Evolutionary conservation across 1,140 invertebrate genomes (phyloP), one percentile per base, ranked within the genome.

Genomic region (Trichomalopsis sarcophagae): DNA sequence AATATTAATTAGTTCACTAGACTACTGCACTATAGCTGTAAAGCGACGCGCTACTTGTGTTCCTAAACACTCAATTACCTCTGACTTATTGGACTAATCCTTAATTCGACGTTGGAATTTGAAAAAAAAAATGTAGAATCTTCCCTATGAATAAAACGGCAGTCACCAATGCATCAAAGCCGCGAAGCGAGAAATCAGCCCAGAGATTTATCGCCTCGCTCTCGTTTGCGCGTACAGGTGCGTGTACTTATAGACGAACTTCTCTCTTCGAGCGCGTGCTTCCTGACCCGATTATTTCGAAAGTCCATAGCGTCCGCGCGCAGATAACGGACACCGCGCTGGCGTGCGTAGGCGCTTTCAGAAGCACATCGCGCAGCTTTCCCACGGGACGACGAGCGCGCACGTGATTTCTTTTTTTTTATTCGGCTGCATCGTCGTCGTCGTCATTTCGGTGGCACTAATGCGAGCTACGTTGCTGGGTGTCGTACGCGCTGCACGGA

Each of bases 271-370:
- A 74, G 50, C 50, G 69, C 66, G 17, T 83, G 73, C 50, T 76
- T 44, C 50, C 55, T 82, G 81, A 82, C 81, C 81, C 81, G 81
- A 82, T 82, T 82, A 82, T 82, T 82, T 82, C 55, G 81, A 82
- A 82, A 82, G 81, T 82, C 47, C 68, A 73, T 71, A 30, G 7
- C 17, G 17, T 17, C 27, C 23, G 23, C 33, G 21, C 23, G 23
- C 33, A 36, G 62, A 69, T 80, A 68, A 69, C 78, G 78, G 62
- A 80, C 66, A 40, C 13, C 7, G 14, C 3, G 1, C 1, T 10
- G 7, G 21, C 9, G 66, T 10, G 66, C 66, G 68, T 33, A 33
- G 30, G 27, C 68, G 68, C 33, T 23, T 14, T 14, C 76, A n/a
- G 21, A 76, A 40, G 44, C 75, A 27, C 27, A 36, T 36, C 33